phyloP scores from a whole-genome alignment of 1,140 invertebrate genomes.

The Neodiprion virginianus region DNA sequence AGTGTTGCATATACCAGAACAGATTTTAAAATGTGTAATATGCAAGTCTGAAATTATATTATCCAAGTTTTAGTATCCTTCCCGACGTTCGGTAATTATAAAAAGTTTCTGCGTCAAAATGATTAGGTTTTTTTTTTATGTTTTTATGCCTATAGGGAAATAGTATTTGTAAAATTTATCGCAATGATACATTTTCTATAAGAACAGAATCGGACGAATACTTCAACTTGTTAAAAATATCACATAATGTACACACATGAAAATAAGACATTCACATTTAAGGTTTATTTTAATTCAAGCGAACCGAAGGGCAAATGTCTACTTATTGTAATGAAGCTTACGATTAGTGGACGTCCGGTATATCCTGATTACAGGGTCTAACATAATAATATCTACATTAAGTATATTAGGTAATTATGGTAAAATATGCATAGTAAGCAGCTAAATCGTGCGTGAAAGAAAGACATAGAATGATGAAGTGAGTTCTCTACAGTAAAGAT shows the following conservation, averaged over 20 bases:
- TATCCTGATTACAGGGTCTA: not conserved
- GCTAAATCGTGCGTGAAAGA: conserved; percentile 51
- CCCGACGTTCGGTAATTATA: too few relatives aligned
- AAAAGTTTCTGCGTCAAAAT: too few relatives aligned
- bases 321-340: not conserved
- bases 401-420: not conserved
- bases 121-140: too few relatives aligned
- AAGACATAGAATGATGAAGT: conserved; percentile 45
- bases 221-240: not conserved
- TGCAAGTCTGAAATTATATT: too few relatives aligned
- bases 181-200: not conserved
- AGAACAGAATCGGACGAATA: not conserved
- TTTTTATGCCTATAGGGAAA: too few relatives aligned
- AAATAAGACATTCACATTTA: not conserved
- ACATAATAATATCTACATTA: not conserved
- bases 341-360: not conserved
- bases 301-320: not conserved
- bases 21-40: too few relatives aligned
- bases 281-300: not conserved
- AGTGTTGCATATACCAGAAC: too few relatives aligned
- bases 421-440: conserved; percentile 43
- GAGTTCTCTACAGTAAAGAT: conserved; percentile 32
- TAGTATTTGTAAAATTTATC: too few relatives aligned
- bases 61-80: too few relatives aligned
- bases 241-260: not conserved